These are phyloP conservation scores for Sylvietta virens DNA, from an alignment of 2,113 vertebrate species.

Conservation along the genomic window DNA sequence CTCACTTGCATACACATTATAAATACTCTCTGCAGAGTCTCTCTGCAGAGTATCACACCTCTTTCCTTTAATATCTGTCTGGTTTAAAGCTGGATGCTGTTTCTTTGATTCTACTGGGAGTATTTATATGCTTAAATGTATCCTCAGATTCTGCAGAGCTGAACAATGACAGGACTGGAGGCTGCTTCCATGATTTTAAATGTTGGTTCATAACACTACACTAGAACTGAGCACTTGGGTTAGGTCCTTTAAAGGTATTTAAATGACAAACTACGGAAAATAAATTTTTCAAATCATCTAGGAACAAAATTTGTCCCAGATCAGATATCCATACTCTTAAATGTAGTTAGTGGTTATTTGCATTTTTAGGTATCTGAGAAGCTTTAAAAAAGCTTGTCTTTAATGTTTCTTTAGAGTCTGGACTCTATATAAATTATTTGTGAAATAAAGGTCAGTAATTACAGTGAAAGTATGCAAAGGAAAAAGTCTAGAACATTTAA, in stretches of 20 bases:
- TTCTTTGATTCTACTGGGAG: background rate
- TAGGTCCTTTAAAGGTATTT: background rate
- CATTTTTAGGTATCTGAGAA: background rate
- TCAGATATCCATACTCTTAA: background rate
- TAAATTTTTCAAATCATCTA: background rate
- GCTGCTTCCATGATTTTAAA: background rate
- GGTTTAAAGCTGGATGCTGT: background rate
- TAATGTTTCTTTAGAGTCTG: constrained; percentile 4
- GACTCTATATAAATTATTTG: background rate
- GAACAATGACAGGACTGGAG: background rate
- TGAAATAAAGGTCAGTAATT: constrained; percentile 24
- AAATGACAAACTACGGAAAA: background rate
- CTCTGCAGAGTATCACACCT: background rate
- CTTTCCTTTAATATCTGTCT: background rate
- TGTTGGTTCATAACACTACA: background rate
- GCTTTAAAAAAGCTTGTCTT: background rate
- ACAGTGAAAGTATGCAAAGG: constrained; percentile 11
- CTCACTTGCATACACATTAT: background rate
- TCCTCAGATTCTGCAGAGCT: background rate
- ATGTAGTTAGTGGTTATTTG: background rate
- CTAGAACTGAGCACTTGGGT: background rate
- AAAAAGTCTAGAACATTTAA: background rate
- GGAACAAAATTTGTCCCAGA: background rate
- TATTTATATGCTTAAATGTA: background rate
- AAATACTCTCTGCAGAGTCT: background rate